These are phyloP conservation scores for Callosobruchus maculatus DNA, from an alignment of 2,888 invertebrate genomes.

Conservation along the genomic window DNA sequence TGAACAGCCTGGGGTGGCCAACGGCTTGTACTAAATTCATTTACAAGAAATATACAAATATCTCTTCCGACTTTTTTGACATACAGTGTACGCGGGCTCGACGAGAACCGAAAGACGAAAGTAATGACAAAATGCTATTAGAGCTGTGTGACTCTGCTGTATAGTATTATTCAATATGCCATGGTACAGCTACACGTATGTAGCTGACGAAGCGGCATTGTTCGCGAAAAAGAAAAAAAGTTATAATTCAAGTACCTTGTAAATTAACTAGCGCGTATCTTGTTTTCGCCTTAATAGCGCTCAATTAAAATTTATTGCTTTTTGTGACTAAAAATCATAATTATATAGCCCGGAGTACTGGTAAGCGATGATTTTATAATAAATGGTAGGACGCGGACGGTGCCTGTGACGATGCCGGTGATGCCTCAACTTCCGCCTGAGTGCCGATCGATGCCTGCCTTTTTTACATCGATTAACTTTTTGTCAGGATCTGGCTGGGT, in stretches of 20 bases:
- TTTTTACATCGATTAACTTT: background rate
- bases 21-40: no score
- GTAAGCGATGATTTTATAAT: background rate
- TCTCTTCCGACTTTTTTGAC: no score
- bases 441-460: background rate
- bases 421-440: background rate
- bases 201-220: background rate
- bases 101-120: no score
- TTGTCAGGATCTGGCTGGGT: background rate
- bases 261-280: slow-evolving; percentile 9
- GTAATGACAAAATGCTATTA: no score
- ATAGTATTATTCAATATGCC: no score
- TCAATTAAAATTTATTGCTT: slow-evolving; percentile 18
- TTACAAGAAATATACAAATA: no score
- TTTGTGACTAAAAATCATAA: slow-evolving; percentile 16
- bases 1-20: no score
- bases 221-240: background rate
- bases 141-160: no score
- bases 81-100: no score
- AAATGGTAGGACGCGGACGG: background rate
- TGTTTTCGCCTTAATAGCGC: slow-evolving; percentile 14
- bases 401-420: no score
- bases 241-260: slow-evolving; percentile 10
- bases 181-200: no score
- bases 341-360: slow-evolving; percentile 6